These are phyloP conservation scores for Oscheius sp. DNA, from an alignment of 1,140 invertebrate species.

Conservation along the genomic window DNA sequence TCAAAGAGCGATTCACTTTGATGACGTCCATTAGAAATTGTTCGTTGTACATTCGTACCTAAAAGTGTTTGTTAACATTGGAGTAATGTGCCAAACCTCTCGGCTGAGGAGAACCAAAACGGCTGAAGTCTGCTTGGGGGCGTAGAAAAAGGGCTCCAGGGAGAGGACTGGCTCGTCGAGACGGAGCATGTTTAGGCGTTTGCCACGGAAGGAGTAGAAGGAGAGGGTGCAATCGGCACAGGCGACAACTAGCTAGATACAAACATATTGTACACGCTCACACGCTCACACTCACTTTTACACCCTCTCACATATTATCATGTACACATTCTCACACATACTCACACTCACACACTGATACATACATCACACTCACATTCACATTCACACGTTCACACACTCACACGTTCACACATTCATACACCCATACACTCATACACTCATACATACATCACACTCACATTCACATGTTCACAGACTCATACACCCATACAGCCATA, in stretches of 20 bases:
- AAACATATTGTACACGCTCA: too few relatives aligned
- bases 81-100: neutral
- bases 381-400: too few relatives aligned
- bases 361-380: too few relatives aligned
- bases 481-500: too few relatives aligned
- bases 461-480: too few relatives aligned
- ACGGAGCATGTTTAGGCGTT: neutral
- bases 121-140: neutral
- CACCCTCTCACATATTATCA: too few relatives aligned
- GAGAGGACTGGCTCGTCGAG: neutral
- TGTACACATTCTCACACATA: too few relatives aligned
- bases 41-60: conserved; percentile 1
- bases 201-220: neutral
- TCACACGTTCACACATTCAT: too few relatives aligned
- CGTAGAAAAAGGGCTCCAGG: neutral
- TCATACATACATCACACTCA: too few relatives aligned
- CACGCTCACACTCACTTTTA: too few relatives aligned
- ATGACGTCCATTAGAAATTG: neutral
- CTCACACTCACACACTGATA: too few relatives aligned
- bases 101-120: neutral
- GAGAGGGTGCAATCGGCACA: neutral
- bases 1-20: neutral
- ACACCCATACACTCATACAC: too few relatives aligned
- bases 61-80: neutral
- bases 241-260: neutral